Base-by-base conservation (phyloP, 2,888 invertebrate species). In the Camptogramma bilineatum region DNA sequence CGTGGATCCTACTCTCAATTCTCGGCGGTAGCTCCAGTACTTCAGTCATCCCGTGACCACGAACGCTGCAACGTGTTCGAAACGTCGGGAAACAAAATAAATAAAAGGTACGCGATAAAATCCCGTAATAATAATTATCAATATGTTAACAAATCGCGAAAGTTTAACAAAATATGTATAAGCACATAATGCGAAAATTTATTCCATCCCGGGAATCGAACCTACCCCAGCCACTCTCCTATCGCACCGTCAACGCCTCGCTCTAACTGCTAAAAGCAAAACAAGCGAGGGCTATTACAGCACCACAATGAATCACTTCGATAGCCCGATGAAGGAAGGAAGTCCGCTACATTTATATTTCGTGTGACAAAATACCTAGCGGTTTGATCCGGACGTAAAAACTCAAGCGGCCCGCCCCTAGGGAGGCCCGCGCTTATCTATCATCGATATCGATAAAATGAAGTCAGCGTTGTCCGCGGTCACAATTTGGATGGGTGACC, bases 261-360 rank as follows among this genome's bases (percentile, higher is more conserved):
- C 31, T 10, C 31, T 31, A 31, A 9, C 21, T 21, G 21, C 31
- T 31, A 31, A 39, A 44, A 24, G 24, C 51, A 52, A 55, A 61
- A 54, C 44, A 51, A 34, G 46, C 44, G 34, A 39, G 17, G 34
- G 47, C 48, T 39, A 48, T 48, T 34, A 48, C 55, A 44, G 24
- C 82, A 81, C 82, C 72, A 84, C 87, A 87, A 92, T 93, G 89
- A 93, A 91, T 93, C 92, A 93, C 81, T 84, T 79, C 86, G 91
- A 93, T 93, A 92, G 88, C 86, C 87, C 91, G 88, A 92, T 91
- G 91, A 89, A 87, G 91, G 91, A 92, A 91, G 91, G 91, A 92
- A 92, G 88, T 89, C 76, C 79, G 88, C 88, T 82, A 90, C 90
- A 86, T 93, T 92, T 92, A 92, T 92, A 91, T 93, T 91, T 91